Conservation (phyloP, 2,113 vertebrate species). For the Copsychus sechellarum region DNA sequence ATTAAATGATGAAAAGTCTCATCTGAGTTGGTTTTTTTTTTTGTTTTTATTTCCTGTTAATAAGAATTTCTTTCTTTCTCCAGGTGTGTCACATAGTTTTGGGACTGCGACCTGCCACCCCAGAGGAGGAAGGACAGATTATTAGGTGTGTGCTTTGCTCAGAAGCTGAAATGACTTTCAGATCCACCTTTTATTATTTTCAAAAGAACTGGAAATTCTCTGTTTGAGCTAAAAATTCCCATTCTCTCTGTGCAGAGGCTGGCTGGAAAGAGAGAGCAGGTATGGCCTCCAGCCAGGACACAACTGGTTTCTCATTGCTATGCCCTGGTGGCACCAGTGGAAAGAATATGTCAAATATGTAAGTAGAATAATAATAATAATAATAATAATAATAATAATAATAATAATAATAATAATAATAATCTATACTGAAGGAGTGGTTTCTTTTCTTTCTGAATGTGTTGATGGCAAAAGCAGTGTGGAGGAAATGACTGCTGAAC, state of each 20-base stretch:
- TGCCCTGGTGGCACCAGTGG: constrained; percentile 98
- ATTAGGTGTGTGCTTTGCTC: constrained; percentile 81
- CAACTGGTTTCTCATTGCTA: constrained; percentile 98
- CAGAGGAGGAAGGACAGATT: constrained; percentile 96
- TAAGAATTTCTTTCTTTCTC: not conserved
- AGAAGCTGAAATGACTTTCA: not conserved
- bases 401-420: not conserved
- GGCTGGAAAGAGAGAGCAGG: constrained; percentile 95
- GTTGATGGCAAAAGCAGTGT: not conserved
- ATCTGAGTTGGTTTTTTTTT: not conserved
- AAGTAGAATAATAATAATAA: constrained; percentile 67
- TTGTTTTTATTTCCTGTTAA: not conserved
- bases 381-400: not conserved
- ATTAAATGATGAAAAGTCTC: not conserved
- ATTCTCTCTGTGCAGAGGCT: constrained; percentile 80
- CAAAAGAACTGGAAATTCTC: not conserved
- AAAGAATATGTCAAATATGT: constrained; percentile 98
- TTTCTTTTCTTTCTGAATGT: not conserved
- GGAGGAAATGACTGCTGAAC: not conserved
- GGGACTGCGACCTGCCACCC: constrained; percentile 91
- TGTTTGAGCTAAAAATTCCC: not conserved
- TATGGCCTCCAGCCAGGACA: constrained; percentile 91
- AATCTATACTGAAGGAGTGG: not conserved
- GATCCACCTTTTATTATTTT: not conserved
- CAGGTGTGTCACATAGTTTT: constrained; percentile 98